Evolutionary conservation across 2,888 invertebrate species (phyloP), one percentile per base, ranked within the genome.

Genomic region (Lottia gigantea): DNA sequence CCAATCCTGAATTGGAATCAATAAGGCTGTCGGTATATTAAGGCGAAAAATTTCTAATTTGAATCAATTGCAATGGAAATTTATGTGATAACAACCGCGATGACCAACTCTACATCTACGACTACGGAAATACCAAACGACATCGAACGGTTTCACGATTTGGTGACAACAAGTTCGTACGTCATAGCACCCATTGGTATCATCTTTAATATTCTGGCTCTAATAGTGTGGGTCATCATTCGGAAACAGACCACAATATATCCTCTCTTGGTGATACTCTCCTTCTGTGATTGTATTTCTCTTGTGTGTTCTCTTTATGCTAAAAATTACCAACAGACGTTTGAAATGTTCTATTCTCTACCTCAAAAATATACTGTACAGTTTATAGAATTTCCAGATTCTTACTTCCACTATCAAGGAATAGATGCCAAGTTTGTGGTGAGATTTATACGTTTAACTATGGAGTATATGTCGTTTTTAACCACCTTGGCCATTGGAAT

Each of bases 161-260:
- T 55, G 19, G 55, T 55, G 8, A 55, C 55, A 19, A 55, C 23
- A 2, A 55, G 55, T 14, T 55, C 55, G 0, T 55, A 55, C 55
- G 14, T 55, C 55, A 55, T 55, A n/a, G 55, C 55, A 23, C 55
- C 55, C 8, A 55, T 55, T 55, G 55, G 55, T 12, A 55, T 55
- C n/a, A 55, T 55, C 23, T 55, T 55, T 23, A 55, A 55, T 23
- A 55, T 55, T 23, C 55, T 55, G 12, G 55, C 55, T 23, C 55
- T 55, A 23, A 55, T 55, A 8, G 55, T 55, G 11, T 55, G 55
- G 55, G 55, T 55, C 12, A 55, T 55, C 12, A 55, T 55, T 23
- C 55, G 55, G n/a, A 55, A 55, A 23, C 55, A 55, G 55, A 55
- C 55, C 12, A n/a, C 55, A 1, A 55, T 55, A 55, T 55, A 55